Percentiles rank a stretch among this genome's conserved stretches.
phyloP scores from a whole-genome alignment of 2,113 vertebrate species.

The Chlorodrepanis virens region DNA sequence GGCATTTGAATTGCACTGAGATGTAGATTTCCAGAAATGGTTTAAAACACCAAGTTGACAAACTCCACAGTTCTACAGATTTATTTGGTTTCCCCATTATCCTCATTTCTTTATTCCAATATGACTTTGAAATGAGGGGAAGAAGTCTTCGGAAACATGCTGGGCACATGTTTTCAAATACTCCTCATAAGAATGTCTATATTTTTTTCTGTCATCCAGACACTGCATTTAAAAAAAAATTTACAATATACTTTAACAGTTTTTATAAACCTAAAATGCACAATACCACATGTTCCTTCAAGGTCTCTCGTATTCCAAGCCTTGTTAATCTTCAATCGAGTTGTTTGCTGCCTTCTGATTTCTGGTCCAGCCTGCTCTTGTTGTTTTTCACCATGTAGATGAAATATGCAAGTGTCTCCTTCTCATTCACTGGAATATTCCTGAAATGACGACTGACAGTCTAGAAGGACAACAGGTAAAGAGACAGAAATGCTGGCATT shows the following conservation, averaged over 20 bases:
- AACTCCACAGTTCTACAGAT: conserved; percentile 30
- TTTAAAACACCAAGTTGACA: neutral
- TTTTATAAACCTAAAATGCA: conserved; percentile 54
- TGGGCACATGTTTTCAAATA: conserved; percentile 57
- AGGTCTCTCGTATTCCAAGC: neutral
- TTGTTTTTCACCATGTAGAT: conserved; percentile 99
- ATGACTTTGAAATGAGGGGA: conserved; percentile 45
- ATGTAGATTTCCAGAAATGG: conserved; percentile 40
- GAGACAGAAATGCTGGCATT: conserved; percentile 9
- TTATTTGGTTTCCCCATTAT: conserved; percentile 46
- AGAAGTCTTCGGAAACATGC: conserved; percentile 68
- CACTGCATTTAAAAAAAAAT: conserved; percentile 55
- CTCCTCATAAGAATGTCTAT: conserved; percentile 65
- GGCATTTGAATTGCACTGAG: conserved; percentile 36
- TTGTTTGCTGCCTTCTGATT: conserved; percentile 86
- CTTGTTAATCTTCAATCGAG: conserved; percentile 77
- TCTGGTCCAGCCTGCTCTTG: conserved; percentile 96
- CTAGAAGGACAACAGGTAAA: conserved; percentile 65
- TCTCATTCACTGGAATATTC: conserved; percentile 97
- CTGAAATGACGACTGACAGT: conserved; percentile 98
- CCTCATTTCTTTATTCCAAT: conserved; percentile 48
- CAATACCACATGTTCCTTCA: conserved; percentile 50
- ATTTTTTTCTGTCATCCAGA: conserved; percentile 66
- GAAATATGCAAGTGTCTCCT: conserved; percentile 97
- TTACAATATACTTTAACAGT: conserved; percentile 69